Percentiles rank a stretch among this genome's conserved stretches.
Conservation (phyloP, 2,888 invertebrate species). For the Mallateleia sp. region DNA sequence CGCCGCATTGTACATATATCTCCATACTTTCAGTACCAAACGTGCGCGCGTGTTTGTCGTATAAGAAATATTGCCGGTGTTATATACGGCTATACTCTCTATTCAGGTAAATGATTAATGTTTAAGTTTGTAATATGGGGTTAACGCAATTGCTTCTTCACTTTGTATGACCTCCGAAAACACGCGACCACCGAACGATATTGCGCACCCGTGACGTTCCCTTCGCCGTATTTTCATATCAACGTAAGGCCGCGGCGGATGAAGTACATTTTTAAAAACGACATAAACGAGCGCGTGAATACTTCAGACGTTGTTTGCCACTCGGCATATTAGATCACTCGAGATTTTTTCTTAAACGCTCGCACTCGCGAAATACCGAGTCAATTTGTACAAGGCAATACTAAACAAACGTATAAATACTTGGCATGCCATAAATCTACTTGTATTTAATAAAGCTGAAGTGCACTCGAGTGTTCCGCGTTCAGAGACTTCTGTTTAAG, state of each 20-base stretch:
- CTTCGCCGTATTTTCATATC: slow-evolving; percentile 53
- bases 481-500: not conserved
- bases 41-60: slow-evolving; percentile 63
- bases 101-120: slow-evolving; percentile 76
- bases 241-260: slow-evolving; percentile 36
- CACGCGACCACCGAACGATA: slow-evolving; percentile 48
- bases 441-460: slow-evolving; percentile 18
- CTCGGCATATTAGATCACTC: slow-evolving; percentile 35
- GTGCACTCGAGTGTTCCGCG: slow-evolving; percentile 14
- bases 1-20: slow-evolving; percentile 68
- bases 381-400: not conserved
- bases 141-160: slow-evolving; percentile 71
- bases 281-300: slow-evolving; percentile 55
- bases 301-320: slow-evolving; percentile 49
- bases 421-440: not conserved
- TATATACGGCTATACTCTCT: slow-evolving; percentile 64
- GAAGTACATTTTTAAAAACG: slow-evolving; percentile 52
- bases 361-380: slow-evolving; percentile 3
- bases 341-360: not conserved
- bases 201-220: slow-evolving; percentile 55
- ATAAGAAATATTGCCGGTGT: slow-evolving; percentile 69
- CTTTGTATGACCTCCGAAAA: slow-evolving; percentile 61
- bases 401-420: slow-evolving; percentile 3
- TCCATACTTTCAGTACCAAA: slow-evolving; percentile 73
- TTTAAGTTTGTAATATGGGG: slow-evolving; percentile 68